Percentiles rank a stretch among this genome's conserved stretches.
phyloP scores from a whole-genome alignment of 2,797 vertebrate genomes.

The Megaceryle alcyon region DNA sequence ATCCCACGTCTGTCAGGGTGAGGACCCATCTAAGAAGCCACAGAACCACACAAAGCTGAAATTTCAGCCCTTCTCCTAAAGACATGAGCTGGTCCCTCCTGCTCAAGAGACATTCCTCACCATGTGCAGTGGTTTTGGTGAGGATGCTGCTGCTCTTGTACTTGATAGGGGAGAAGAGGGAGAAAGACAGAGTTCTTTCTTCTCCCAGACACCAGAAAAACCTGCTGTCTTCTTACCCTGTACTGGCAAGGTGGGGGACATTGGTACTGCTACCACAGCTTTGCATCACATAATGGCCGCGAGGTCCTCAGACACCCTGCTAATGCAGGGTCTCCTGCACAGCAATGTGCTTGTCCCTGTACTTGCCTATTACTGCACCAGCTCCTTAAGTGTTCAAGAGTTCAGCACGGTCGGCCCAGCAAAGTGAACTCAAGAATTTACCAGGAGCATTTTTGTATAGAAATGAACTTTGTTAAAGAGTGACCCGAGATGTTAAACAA shows the following conservation, averaged over 20 bases:
- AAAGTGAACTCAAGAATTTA: background rate
- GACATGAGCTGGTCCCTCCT: background rate
- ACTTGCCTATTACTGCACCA: background rate
- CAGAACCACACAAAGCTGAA: background rate
- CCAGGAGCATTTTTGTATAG: background rate
- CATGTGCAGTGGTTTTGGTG: fast-evolving
- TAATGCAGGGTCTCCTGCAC: background rate
- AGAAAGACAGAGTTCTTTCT: background rate
- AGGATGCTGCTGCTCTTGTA: background rate
- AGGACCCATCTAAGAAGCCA: background rate
- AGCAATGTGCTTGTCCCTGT: background rate
- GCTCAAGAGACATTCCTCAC: background rate
- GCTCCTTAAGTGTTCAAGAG: background rate
- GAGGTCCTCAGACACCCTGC: background rate
- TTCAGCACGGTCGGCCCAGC: background rate
- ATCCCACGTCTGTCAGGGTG: background rate
- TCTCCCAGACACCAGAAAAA: background rate
- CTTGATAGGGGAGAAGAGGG: background rate
- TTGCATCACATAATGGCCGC: background rate
- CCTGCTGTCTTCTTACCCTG: background rate
- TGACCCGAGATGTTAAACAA: background rate
- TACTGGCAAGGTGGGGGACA: background rate
- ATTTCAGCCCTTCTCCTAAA: background rate
- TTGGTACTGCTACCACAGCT: background rate
- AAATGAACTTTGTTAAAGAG: background rate